Evolutionary conservation across 2,797 vertebrate genomes (phyloP).

Genomic region (Trematomus bernacchii): DNA sequence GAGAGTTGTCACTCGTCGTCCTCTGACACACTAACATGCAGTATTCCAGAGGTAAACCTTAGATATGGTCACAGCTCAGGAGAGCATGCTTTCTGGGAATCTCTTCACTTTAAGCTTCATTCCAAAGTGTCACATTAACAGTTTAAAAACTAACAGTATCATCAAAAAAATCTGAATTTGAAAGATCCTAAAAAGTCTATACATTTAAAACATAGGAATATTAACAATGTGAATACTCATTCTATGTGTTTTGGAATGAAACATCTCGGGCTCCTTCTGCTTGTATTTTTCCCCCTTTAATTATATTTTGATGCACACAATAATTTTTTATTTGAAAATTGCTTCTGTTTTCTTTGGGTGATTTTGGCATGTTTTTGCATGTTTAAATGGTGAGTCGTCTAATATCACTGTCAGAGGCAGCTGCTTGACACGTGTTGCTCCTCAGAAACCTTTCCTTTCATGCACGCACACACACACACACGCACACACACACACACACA

Average conservation of each 20-base stretch:
- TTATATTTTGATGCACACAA: neutral
- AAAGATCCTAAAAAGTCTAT: neutral
- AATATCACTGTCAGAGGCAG: constrained; percentile 73
- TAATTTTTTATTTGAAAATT: neutral
- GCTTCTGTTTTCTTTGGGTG: neutral
- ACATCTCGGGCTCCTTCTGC: neutral
- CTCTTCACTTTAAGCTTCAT: constrained; percentile 30
- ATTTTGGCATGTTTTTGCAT: constrained; percentile 25
- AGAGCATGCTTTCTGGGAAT: constrained; percentile 17
- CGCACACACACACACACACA: neutral
- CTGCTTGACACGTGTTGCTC: constrained; percentile 63
- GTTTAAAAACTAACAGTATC: neutral
- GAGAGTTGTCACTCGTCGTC: constrained; percentile 85
- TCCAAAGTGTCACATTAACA: constrained; percentile 16
- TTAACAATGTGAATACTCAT: neutral
- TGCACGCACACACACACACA: neutral
- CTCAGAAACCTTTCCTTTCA: constrained; percentile 30
- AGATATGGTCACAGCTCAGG: constrained; percentile 6
- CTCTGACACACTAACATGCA: constrained; percentile 89
- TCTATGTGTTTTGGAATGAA: constrained; percentile 33
- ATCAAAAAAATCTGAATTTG: neutral
- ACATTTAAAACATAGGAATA: neutral
- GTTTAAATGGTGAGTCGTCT: constrained; percentile 24
- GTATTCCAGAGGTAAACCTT: constrained; percentile 83
- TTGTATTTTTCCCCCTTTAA: neutral